Conservation (phyloP, 2,113 vertebrate genomes). For the Rhombomys opimus region DNA sequence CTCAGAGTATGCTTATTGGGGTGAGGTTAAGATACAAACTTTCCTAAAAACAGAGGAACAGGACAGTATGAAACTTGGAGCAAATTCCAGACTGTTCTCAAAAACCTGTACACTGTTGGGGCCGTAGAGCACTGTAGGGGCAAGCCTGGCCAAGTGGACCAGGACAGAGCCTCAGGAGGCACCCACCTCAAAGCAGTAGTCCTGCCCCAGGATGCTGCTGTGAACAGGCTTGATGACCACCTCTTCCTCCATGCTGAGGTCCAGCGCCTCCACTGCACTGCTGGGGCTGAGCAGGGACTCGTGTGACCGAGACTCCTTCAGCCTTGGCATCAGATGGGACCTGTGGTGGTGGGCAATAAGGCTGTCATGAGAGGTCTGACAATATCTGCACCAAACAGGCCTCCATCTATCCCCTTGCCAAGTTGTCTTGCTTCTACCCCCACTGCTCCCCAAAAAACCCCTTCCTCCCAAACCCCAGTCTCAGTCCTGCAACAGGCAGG, state of each 20-base stretch:
- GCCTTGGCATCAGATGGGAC: slow-evolving; percentile 99
- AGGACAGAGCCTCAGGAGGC: too few relatives aligned
- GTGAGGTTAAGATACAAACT: background rate
- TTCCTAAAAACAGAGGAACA: slow-evolving; percentile 41
- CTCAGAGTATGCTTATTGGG: background rate
- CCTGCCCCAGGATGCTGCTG: slow-evolving; percentile 98
- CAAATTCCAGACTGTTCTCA: background rate
- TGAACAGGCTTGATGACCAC: slow-evolving; percentile 98
- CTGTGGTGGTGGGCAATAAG: slow-evolving; percentile 77
- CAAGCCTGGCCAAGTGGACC: background rate
- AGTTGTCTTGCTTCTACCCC: background rate
- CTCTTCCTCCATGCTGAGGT: slow-evolving; percentile 99
- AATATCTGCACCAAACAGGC: background rate
- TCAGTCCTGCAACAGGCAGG: background rate
- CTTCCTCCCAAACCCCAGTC: background rate
- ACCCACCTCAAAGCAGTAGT: slow-evolving; percentile 97
- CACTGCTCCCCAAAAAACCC: background rate
- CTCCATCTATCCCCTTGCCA: background rate
- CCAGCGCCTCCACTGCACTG: slow-evolving; percentile 97
- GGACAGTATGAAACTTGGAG: background rate
- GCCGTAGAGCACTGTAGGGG: background rate
- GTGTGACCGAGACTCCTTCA: slow-evolving; percentile 99
- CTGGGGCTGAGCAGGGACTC: slow-evolving; percentile 99
- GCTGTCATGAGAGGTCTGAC: accelerated
- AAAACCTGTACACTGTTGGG: background rate